Conservation (phyloP, 1,140 invertebrate genomes). For the Archegozetes longisetosus region DNA sequence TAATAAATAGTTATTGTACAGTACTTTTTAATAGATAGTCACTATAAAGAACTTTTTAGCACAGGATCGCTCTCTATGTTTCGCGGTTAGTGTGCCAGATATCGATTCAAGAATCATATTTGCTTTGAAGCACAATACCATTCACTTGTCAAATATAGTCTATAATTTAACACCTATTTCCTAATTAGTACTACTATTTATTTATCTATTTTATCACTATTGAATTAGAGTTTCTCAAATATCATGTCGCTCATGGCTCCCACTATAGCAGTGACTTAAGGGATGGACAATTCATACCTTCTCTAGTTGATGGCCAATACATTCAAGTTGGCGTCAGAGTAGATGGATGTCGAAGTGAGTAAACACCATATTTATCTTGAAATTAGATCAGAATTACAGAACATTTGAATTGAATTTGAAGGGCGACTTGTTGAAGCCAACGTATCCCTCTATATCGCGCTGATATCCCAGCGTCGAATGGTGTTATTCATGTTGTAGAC, state of each 20-base stretch:
- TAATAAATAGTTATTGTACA: too few species aligned
- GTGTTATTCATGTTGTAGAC: constrained; percentile 39
- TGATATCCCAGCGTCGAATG: constrained; percentile 40
- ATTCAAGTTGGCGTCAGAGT: constrained; percentile 23
- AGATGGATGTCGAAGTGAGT: constrained; percentile 24
- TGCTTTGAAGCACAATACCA: too few species aligned
- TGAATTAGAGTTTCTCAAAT: constrained; percentile 22
- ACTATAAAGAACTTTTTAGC: too few species aligned
- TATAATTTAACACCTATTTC: too few species aligned
- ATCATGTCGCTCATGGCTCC: constrained; percentile 22
- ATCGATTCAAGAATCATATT: too few species aligned
- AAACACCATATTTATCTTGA: constrained; percentile 1
- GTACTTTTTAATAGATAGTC: too few species aligned
- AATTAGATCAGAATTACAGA: neutral
- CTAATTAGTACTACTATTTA: neutral
- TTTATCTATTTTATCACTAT: too few species aligned
- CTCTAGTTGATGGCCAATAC: constrained; percentile 20
- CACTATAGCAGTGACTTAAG: constrained; percentile 23
- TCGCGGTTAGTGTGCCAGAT: too few species aligned
- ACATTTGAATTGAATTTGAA: constrained; percentile 4
- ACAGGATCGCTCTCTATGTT: too few species aligned
- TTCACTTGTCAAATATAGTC: too few species aligned
- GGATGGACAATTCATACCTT: constrained; percentile 24
- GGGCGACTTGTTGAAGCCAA: constrained; percentile 24
- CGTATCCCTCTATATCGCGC: constrained; percentile 23